phyloP scores from a whole-genome alignment of 1,140 invertebrate species.

The Capitella teleta region DNA sequence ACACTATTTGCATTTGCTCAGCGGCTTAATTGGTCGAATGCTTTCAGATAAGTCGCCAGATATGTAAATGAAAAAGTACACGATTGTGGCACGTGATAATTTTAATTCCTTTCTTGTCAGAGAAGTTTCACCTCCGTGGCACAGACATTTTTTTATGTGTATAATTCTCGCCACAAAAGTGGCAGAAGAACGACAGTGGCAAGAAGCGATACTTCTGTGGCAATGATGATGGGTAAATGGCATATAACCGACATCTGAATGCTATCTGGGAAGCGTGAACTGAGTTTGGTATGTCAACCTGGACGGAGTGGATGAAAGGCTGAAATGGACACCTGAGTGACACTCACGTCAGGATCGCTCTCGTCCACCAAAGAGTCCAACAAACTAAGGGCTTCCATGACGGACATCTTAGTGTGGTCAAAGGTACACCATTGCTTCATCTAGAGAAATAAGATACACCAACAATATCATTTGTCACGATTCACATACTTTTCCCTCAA shows the following conservation, averaged over 20 bases:
- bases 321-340: neutral
- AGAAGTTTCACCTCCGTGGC: no score
- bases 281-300: conserved; percentile 73
- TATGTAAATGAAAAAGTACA: no score
- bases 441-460: conserved; percentile 11
- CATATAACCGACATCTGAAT: conserved; percentile 81
- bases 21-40: no score
- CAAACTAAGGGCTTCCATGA: conserved; percentile 74
- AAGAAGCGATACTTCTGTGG: no score
- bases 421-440: conserved; percentile 69
- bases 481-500: conserved; percentile 29
- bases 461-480: neutral
- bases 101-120: no score
- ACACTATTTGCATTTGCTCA: no score
- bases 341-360: conserved; percentile 73
- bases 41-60: no score
- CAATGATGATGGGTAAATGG: no score
- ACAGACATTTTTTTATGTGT: no score
- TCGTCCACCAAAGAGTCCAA: conserved; percentile 88
- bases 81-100: no score
- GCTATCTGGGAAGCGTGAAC: conserved; percentile 95
- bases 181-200: no score
- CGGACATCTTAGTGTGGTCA: conserved; percentile 65
- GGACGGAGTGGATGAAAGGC: neutral
- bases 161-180: no score